Conservation (phyloP, 1,140 invertebrate genomes). For the Apis laboriosa region DNA sequence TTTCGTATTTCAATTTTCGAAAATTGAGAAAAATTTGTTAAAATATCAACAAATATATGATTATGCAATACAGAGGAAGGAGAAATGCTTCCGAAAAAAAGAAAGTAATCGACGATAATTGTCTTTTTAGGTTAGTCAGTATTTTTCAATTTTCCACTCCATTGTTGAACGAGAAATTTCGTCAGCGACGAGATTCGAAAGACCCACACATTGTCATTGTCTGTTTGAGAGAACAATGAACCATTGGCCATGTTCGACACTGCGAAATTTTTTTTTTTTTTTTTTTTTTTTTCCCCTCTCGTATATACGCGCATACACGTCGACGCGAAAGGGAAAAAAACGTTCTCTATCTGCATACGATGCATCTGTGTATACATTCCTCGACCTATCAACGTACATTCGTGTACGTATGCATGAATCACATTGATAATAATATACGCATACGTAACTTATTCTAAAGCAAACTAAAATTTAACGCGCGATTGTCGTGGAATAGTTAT, state of each 20-base stretch:
- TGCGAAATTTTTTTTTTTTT: conserved; percentile 49
- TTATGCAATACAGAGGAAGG: too few relatives aligned
- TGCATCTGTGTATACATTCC: conserved; percentile 31
- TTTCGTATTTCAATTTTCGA: neutral
- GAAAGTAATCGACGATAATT: neutral
- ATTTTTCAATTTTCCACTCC: conserved; percentile 45
- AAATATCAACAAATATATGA: too few relatives aligned
- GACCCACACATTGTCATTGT: conserved; percentile 66
- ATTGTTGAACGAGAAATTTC: conserved; percentile 59
- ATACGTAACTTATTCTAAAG: conserved; percentile 2
- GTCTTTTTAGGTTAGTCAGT: neutral
- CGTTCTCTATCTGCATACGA: conserved; percentile 35
- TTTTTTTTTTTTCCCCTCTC: too few relatives aligned
- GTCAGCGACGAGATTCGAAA: conserved; percentile 33
- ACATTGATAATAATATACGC: conserved; percentile 28
- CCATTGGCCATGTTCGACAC: conserved; percentile 61
- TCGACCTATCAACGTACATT: neutral
- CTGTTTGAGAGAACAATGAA: conserved; percentile 64
- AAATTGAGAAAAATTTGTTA: neutral
- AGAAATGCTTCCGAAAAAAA: neutral
- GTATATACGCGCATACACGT: conserved; percentile 7
- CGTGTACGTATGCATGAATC: conserved; percentile 17
- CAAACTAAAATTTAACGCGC: neutral
- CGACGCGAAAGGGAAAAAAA: conserved; percentile 33
- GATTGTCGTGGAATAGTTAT: neutral